These are phyloP conservation scores for Daphoenositta chrysoptera DNA, from an alignment of 2,113 vertebrate genomes.

Conservation along the genomic window DNA sequence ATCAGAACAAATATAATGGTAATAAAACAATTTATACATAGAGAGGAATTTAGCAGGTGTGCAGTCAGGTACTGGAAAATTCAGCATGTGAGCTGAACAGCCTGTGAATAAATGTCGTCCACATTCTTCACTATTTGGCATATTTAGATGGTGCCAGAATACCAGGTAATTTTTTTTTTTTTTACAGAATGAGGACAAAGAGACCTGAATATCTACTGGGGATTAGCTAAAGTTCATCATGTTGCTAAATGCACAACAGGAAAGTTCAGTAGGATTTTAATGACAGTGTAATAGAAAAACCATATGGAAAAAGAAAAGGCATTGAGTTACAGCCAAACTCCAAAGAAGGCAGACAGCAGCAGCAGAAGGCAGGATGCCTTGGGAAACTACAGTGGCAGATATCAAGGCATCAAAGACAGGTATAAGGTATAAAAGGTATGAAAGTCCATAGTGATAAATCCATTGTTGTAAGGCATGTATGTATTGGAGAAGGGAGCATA, in stretches of 20 bases:
- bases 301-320: background rate
- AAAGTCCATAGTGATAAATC: background rate
- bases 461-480: background rate
- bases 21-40: background rate
- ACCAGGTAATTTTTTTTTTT: background rate
- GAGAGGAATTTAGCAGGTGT: background rate
- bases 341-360: background rate
- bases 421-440: background rate
- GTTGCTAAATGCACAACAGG: background rate
- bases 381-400: background rate
- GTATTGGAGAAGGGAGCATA: background rate
- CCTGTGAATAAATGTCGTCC: background rate
- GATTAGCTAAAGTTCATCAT: background rate
- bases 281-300: background rate
- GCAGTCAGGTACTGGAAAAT: background rate
- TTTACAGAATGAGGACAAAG: background rate
- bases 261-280: background rate
- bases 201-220: background rate
- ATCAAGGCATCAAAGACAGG: background rate
- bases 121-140: background rate
- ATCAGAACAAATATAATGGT: background rate
- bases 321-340: background rate
- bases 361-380: background rate
- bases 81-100: background rate
- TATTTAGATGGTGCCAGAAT: background rate